phyloP scores from a whole-genome alignment of 2,797 vertebrate genomes.

The Pampus argenteus region DNA sequence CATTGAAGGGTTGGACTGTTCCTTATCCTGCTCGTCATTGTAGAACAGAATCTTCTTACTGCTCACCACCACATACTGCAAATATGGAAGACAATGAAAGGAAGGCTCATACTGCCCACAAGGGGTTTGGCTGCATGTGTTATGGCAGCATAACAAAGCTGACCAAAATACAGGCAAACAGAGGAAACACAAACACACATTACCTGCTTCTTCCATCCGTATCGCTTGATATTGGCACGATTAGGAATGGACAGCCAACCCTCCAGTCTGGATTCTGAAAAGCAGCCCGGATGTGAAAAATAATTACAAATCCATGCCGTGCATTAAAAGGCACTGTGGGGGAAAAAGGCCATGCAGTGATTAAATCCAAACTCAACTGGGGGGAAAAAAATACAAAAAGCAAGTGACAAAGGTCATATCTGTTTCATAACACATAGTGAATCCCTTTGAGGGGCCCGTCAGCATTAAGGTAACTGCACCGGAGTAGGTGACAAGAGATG shows the following conservation, averaged over 20 bases:
- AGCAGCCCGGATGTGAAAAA: slow-evolving; percentile 17
- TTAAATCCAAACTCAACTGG: slow-evolving; percentile 70
- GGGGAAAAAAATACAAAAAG: slow-evolving; percentile 31
- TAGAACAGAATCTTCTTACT: slow-evolving; percentile 99
- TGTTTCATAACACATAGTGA: slow-evolving; percentile 42
- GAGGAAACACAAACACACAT: slow-evolving; percentile 28
- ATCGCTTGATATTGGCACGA: slow-evolving; percentile 96
- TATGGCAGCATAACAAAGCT: slow-evolving; percentile 13
- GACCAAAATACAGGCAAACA: slow-evolving; percentile 24
- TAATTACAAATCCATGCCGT: not conserved
- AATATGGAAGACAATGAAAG: slow-evolving; percentile 45
- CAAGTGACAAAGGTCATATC: slow-evolving; percentile 37
- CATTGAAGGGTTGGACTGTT: slow-evolving; percentile 98
- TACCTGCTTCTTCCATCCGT: slow-evolving; percentile 99
- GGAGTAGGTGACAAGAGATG: slow-evolving; percentile 49
- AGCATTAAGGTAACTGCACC: slow-evolving; percentile 37
- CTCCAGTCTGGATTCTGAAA: slow-evolving; percentile 96
- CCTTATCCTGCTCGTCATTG: slow-evolving; percentile 98
- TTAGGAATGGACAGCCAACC: slow-evolving; percentile 99
- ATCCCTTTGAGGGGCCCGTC: slow-evolving; percentile 15
- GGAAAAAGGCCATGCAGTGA: slow-evolving; percentile 73
- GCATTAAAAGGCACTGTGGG: slow-evolving; percentile 1
- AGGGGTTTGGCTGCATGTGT: not conserved
- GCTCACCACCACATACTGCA: slow-evolving; percentile 98
- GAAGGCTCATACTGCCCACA: slow-evolving; percentile 14